Base-by-base conservation (phyloP, 2,797 vertebrate species). In the Brotogeris chrysoptera region DNA sequence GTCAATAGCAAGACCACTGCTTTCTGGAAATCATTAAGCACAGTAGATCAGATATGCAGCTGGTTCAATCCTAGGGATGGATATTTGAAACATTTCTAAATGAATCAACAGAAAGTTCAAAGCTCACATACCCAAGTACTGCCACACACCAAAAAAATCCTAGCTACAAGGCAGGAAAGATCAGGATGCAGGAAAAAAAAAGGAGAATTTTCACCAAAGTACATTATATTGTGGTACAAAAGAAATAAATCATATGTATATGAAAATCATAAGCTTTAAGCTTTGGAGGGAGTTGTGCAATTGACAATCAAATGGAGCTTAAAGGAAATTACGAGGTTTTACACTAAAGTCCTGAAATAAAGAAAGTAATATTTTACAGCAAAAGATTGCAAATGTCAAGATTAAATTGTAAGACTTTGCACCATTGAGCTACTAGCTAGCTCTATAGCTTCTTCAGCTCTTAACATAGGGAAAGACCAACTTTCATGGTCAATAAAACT, bases 231-330 rank as follows among this genome's bases (percentile, higher is more conserved):
- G 93, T 97, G 96, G 92, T 93, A 96, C 95, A 97, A 96, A 97
- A 98, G 97, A 92, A 96, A 97, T 98, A 96, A 98, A 98, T 98
- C 95, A 96, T 94, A 86, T 97, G 96, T 97, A 93, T 98, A 96
- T 98, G 97, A 97, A 98, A 98, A 98, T 95, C 96, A 97, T 96
- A 97, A 97, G 97, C 97, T 92, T 96, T 96, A 95, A 97, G 98
- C 97, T 97, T 98, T 97, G 96, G 95, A 98, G 96, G 97, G 97
- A 98, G 98, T 98, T 98, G 98, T 98, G 98, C 98, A 98, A 98
- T 98, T 98, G 98, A 98, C 97, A 98, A 97, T 98, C 98, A 98
- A 98, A 98, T 98, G 98, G 98, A 98, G 97, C 98, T 98, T 98
- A 98, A 98, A 98, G 94, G 97, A 95, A 98, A 98, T 98, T 98